These are phyloP conservation scores for Eudemis profundana DNA, from an alignment of 2,888 invertebrate species.

Conservation along the genomic window DNA sequence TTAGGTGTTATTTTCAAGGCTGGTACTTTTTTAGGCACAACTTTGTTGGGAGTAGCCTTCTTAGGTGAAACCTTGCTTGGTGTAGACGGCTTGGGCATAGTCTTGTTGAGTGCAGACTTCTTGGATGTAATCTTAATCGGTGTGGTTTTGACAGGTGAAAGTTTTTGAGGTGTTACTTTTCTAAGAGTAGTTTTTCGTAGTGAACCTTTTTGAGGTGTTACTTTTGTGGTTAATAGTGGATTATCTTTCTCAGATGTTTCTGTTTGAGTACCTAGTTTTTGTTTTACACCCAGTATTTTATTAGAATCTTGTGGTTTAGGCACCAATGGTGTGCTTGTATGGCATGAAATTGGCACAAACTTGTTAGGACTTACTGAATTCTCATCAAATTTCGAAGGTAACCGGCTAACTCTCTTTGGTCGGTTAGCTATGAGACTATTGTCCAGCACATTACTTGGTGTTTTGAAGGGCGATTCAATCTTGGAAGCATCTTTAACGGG, in stretches of 20 bases:
- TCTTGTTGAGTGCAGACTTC: no score
- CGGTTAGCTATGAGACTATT: constrained; percentile 60
- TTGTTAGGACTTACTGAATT: constrained; percentile 72
- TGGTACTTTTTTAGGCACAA: constrained; percentile 1
- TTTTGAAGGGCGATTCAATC: constrained; percentile 57
- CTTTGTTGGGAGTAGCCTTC: constrained; percentile 26
- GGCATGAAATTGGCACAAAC: constrained; percentile 62
- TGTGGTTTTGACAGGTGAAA: neutral
- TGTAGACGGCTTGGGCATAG: no score
- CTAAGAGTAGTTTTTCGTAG: neutral
- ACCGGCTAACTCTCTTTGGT: constrained; percentile 67
- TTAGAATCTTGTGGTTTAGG: constrained; percentile 10
- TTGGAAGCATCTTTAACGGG: no score
- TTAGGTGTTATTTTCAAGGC: constrained; percentile 6
- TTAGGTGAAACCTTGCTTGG: constrained; percentile 13
- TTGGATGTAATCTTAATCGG: no score
- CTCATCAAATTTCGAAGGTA: constrained; percentile 73
- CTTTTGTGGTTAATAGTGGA: neutral
- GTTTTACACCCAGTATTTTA: constrained; percentile 4
- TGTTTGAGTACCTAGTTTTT: neutral
- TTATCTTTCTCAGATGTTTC: constrained; percentile 12
- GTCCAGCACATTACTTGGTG: constrained; percentile 54
- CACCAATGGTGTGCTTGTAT: constrained; percentile 68
- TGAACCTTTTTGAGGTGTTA: constrained; percentile 5
- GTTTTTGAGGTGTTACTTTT: neutral